These are phyloP conservation scores for Aspiorhynchus laticeps DNA, from an alignment of 2,113 vertebrate genomes.

Conservation along the genomic window DNA sequence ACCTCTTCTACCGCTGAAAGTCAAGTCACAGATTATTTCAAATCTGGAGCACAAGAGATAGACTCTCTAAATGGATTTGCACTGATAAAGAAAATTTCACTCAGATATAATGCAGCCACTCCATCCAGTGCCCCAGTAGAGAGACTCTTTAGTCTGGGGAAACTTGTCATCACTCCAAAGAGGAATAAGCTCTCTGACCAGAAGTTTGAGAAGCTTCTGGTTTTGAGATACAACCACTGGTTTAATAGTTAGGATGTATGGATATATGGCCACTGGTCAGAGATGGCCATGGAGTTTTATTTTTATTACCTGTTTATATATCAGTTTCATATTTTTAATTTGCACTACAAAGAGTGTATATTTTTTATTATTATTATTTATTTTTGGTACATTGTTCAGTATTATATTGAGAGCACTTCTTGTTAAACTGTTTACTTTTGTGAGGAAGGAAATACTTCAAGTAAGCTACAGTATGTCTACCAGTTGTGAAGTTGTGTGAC, in stretches of 20 bases:
- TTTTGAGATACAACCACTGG: constrained; percentile 48
- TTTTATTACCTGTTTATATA: not conserved
- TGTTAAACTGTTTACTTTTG: no score
- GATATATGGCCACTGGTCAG: not conserved
- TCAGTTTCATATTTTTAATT: not conserved
- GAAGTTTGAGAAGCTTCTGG: constrained; percentile 47
- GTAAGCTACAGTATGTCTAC: no score
- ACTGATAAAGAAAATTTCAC: constrained; percentile 42
- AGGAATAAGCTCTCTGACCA: constrained; percentile 41
- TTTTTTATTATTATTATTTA: not conserved
- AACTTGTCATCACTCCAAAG: constrained; percentile 41
- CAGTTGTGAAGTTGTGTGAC: no score
- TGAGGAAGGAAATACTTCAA: no score
- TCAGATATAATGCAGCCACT: constrained; percentile 46
- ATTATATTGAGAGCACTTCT: no score
- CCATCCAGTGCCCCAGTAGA: constrained; percentile 50
- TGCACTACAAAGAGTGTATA: not conserved
- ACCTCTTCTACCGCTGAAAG: constrained; percentile 27
- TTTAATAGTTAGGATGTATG: constrained; percentile 28
- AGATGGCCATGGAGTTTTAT: not conserved
- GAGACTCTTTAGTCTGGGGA: constrained; percentile 50
- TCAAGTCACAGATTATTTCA: constrained; percentile 33
- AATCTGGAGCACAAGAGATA: constrained; percentile 40
- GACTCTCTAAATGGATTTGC: constrained; percentile 32
- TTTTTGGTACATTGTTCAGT: no score